Evolutionary conservation across 1,140 invertebrate genomes (phyloP).

Genomic region (Megalonaias nervosa): DNA sequence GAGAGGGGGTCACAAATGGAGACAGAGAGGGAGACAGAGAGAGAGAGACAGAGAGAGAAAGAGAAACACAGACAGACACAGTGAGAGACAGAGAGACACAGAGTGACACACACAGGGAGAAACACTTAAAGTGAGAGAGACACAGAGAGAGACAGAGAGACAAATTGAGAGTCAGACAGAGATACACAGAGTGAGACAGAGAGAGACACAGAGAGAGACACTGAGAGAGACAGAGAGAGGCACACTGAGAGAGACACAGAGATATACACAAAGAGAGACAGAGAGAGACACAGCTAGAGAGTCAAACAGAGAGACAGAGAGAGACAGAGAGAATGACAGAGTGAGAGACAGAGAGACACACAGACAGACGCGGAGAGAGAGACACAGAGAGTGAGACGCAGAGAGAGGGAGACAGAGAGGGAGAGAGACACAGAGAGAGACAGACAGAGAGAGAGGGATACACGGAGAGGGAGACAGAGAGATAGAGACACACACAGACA

Average conservation of each 20-base stretch:
- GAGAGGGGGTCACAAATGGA: not conserved
- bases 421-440: constrained; percentile 4
- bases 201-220: not conserved
- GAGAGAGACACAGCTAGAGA: not conserved
- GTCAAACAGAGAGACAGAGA: not conserved
- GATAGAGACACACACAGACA: not conserved
- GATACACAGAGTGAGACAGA: not conserved
- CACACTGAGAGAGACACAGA: not conserved
- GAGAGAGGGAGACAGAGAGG: not conserved
- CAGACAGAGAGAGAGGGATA: constrained; percentile 2
- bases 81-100: no score
- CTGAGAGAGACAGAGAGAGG: not conserved
- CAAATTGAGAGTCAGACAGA: not conserved
- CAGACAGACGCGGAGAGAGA: no score
- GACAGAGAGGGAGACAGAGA: no score
- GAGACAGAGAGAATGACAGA: constrained; percentile 1
- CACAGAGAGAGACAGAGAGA: not conserved
- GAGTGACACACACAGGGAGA: not conserved
- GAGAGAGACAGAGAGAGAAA: constrained; percentile 21
- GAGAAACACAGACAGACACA: no score
- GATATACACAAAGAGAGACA: not conserved
- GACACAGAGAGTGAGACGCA: not conserved
- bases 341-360: no score
- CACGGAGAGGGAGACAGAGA: not conserved
- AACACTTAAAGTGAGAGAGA: not conserved